phyloP scores from a whole-genome alignment of 1,140 invertebrate genomes.

The Ruditapes philippinarum region DNA sequence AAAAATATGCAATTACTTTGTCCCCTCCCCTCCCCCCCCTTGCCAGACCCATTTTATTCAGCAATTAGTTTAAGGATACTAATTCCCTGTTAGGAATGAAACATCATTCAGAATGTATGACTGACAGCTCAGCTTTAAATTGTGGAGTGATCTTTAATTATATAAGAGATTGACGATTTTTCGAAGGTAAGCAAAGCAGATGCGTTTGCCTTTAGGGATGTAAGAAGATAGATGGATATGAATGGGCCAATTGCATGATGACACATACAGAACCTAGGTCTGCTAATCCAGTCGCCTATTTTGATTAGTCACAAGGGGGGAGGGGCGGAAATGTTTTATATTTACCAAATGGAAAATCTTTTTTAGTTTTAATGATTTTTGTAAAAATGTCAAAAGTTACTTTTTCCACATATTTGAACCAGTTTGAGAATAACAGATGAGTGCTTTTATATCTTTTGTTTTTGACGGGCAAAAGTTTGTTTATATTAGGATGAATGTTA shows the following conservation, averaged over 20 bases:
- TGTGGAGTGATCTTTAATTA: background rate
- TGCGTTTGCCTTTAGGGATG: slow-evolving; percentile 4
- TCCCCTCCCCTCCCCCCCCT: too few relatives aligned
- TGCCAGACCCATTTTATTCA: too few relatives aligned
- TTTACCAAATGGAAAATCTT: background rate
- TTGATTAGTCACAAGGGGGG: slow-evolving; percentile 11
- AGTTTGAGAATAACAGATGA: too few relatives aligned
- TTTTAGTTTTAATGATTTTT: background rate
- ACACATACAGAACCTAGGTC: background rate
- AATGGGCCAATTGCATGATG: slow-evolving; percentile 15
- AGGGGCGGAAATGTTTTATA: slow-evolving; percentile 3
- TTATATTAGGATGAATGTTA: too few relatives aligned
- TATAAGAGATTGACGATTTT: slow-evolving; percentile 6
- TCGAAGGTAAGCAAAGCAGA: background rate
- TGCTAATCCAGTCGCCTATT: background rate
- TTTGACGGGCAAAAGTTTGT: too few relatives aligned
- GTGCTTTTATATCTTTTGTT: too few relatives aligned
- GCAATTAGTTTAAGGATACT: too few relatives aligned
- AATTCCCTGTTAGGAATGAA: too few relatives aligned
- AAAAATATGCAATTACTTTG: too few relatives aligned
- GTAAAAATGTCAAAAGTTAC: too few relatives aligned
- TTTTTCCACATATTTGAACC: too few relatives aligned
- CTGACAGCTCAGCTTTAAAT: background rate
- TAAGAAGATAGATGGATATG: slow-evolving; percentile 12
- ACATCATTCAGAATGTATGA: too few relatives aligned